Base-by-base conservation (phyloP, 2,113 vertebrate species). In the Cyprinodon tularosa region DNA sequence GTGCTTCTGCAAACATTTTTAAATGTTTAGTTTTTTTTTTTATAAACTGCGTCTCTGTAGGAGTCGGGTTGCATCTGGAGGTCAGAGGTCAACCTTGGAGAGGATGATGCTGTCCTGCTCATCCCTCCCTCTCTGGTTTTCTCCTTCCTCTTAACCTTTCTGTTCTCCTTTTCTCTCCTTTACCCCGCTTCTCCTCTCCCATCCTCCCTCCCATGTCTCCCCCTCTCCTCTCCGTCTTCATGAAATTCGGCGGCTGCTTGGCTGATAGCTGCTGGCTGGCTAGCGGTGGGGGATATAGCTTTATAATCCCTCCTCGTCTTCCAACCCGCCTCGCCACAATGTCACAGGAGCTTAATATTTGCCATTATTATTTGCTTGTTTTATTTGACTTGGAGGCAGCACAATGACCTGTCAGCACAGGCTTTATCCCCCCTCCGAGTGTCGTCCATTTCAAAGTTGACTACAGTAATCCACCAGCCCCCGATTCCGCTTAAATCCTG, bases 331-430 rank as follows among this genome's bases (percentile, higher is more conserved):
- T 93, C 84, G 82, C 89, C 85, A 88, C 93, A 94, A 93, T 93
- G 94, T 94, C 94, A 95, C 90, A 93, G 91, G 88, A 90, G 93
- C 93, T 94, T 95, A 94, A 94, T 95, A 94, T 94, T 94, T 91
- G 91, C 93, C 86, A 90, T 94, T 94, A 95, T 95, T 93, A 94
- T 94, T 94, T 93, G 91, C 92, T 94, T 94, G 93, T 94, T 95
- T 95, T 92, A 94, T 95, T 94, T 93, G 93, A 91, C 92, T 93
- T 90, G 61, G 87, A 90, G 89, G 90, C 86, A 91, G 86, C 92
- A 93, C 92, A 91, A 91, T 93, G 93, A 94, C 92, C 94, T 92
- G 93, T 92, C 92, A 92, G 86, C 71, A 75, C 77, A 76, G 81
- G 89, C 92, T 90, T 93, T 93, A 93, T 93, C 92, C 91, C 86